Conservation (phyloP, 2,797 vertebrate species). For the Ciconia nigra region DNA sequence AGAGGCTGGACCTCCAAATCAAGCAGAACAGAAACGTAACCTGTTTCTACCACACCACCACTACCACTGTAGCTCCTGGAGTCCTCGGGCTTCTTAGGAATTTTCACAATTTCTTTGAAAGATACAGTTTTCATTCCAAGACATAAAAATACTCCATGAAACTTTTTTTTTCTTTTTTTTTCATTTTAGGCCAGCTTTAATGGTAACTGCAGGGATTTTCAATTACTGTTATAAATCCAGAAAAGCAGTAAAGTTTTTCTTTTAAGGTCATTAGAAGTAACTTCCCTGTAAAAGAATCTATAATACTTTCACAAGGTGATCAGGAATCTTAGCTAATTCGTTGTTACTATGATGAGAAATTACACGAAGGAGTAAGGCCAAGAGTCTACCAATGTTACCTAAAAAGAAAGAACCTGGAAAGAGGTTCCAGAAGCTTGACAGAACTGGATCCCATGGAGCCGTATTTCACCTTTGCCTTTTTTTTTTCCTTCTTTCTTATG, state of each 20-base stretch:
- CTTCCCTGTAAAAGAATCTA: neutral
- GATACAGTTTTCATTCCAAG: neutral
- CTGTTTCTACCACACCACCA: neutral
- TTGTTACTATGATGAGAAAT: neutral
- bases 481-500: neutral
- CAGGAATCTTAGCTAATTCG: neutral
- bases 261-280: neutral
- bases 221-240: neutral
- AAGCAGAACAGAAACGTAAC: neutral
- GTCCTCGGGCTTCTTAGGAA: neutral
- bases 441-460: neutral
- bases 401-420: neutral
- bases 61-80: neutral
- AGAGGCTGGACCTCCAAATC: neutral
- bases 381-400: neutral
- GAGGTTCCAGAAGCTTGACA: neutral
- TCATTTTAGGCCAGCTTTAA: neutral
- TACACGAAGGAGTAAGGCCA: neutral
- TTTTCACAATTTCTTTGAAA: neutral
- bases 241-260: neutral
- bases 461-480: neutral
- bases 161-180: too few relatives aligned
- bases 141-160: neutral
- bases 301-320: neutral
- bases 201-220: neutral